Evolutionary conservation across 2,113 vertebrate species (phyloP).

Genomic region (Albula goreensis): DNA sequence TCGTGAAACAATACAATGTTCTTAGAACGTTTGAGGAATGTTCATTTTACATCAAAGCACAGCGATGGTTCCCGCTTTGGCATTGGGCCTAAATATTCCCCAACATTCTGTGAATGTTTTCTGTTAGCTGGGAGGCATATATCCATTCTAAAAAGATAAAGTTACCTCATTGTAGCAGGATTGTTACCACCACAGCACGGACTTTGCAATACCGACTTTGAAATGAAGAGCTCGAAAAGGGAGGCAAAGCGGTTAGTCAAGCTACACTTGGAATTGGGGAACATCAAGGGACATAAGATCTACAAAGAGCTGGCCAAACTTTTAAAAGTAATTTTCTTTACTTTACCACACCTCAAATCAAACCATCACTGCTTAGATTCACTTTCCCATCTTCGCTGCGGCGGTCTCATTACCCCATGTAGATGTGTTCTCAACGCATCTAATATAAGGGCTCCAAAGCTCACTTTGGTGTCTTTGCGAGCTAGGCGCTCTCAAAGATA

Average conservation of each 20-base stretch:
- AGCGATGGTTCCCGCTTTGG: too few species aligned
- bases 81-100: too few species aligned
- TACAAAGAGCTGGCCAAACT: constrained; percentile 17
- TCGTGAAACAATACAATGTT: too few species aligned
- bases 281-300: not conserved
- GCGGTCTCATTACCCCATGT: constrained; percentile 19
- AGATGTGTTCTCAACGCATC: not conserved
- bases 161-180: too few species aligned
- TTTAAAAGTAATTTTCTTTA: constrained; percentile 2
- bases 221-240: not conserved
- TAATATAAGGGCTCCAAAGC: constrained; percentile 6
- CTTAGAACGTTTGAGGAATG: too few species aligned
- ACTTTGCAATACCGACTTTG: not conserved
- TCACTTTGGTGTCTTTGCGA: constrained; percentile 23
- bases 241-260: not conserved
- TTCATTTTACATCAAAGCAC: too few species aligned
- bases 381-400: not conserved
- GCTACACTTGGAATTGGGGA: not conserved
- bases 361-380: constrained; percentile 19
- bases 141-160: too few species aligned
- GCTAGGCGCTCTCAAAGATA: constrained; percentile 32
- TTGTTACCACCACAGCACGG: not conserved
- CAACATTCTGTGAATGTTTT: too few species aligned
- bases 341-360: constrained; percentile 25
- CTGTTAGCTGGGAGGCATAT: too few species aligned